Base-by-base conservation (phyloP, 1,140 invertebrate species). In the Orchestia grillus region DNA sequence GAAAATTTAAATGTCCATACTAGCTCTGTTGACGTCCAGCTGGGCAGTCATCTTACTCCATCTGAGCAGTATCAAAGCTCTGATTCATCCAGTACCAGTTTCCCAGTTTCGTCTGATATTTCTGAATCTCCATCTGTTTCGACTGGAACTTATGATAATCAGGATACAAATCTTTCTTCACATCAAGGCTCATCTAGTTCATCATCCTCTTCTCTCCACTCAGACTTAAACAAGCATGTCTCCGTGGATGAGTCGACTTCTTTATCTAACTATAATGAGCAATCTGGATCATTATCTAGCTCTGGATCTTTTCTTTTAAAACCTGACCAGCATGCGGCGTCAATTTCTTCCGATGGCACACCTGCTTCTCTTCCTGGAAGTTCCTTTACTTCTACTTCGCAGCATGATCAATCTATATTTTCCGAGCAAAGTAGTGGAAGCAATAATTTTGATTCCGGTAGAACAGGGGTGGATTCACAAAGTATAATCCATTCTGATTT, bases 251-350 rank as follows among this genome's bases (percentile, higher is more conserved):
- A 42, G 4, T 15, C 88, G 42, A 41, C 16, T 90, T 41, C 15
- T 90, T 43, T 36, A 42, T 42, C 88, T 44, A 44, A 42, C 28
- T 1, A 42, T 90, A 90, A 90, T 90, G 28, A 77, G 62, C 62
- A 77, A 3, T 36, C 36, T 90, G 43, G 41, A 41, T 42, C 88
- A 42, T 42, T 90, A 42, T 90, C 88, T 41, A 28, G 43, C 43
- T 42, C 88, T 90, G 88, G 88, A 90, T 90, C 43, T 94, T 94
- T 47, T 40, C 43, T 94, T 47, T 94, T 45, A 45, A 94, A 94
- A 19, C 40, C 92, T 94, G 92, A 45, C 44, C 15, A 40, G 92
- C 92, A 94, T 94, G 92, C 40, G 28, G 19, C 92, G 41, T 44
- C 92, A 3, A n/a, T 45, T 94, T 94, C 92, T 45, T 94, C 44